phyloP scores from a whole-genome alignment of 2,888 invertebrate genomes.

The Cheilosia impressa region DNA sequence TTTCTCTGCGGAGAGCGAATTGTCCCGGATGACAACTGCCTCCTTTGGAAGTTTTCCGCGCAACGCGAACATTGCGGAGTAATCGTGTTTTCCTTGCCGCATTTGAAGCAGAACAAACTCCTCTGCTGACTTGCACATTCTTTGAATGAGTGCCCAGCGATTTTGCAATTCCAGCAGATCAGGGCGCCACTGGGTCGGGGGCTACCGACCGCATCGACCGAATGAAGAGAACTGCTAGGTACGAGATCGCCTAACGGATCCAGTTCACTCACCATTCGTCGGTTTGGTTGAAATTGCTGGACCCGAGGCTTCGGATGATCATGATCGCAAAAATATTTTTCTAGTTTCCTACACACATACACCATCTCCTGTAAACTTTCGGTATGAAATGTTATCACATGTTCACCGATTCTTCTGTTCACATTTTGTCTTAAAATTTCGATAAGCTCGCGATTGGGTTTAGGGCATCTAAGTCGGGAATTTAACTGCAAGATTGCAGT shows the following conservation, averaged over 20 bases:
- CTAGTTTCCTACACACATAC: too few relatives aligned
- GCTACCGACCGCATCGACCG: neutral
- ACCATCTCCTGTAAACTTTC: too few relatives aligned
- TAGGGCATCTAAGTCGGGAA: too few relatives aligned
- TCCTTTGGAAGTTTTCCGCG: neutral
- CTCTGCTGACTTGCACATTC: neutral
- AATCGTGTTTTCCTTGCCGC: neutral
- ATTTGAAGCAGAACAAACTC: neutral
- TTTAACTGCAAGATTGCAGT: too few relatives aligned
- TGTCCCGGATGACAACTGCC: neutral
- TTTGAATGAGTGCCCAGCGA: neutral
- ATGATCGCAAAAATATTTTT: neutral
- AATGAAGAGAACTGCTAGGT: neutral
- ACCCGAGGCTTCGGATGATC: neutral
- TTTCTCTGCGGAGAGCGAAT: neutral
- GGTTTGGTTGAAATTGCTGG: neutral
- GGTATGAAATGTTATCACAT: neutral
- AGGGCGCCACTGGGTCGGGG: neutral
- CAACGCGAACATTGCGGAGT: neutral
- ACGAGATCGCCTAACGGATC: neutral
- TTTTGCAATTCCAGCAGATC: neutral
- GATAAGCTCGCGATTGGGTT: too few relatives aligned
- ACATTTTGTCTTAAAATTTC: conserved; percentile 5
- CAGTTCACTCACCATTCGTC: neutral
- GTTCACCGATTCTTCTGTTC: neutral